phyloP scores from a whole-genome alignment of 2,113 vertebrate genomes.

The Rhodinocichla rosea region DNA sequence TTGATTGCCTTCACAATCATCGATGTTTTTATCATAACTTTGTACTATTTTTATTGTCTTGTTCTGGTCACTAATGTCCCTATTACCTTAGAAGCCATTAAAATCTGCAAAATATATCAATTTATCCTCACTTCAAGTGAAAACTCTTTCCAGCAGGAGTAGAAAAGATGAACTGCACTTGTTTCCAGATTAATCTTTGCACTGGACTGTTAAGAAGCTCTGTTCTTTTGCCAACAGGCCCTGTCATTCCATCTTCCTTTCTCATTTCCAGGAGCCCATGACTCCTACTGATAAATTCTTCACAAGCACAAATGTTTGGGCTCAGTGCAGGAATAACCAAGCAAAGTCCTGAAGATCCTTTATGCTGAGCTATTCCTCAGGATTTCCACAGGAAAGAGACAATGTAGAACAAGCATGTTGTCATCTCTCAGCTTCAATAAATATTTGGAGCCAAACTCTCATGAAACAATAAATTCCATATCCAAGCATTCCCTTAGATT shows the following conservation, averaged over 20 bases:
- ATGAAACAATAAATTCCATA: background rate
- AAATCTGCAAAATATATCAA: background rate
- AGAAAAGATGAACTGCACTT: background rate
- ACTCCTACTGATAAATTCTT: background rate
- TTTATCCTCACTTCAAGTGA: background rate
- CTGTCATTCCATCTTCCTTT: background rate
- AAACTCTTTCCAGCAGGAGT: background rate
- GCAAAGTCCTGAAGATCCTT: background rate
- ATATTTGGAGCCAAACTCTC: background rate
- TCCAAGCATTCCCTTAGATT: background rate
- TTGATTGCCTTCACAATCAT: background rate
- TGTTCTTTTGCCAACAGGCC: background rate
- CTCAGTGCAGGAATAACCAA: background rate
- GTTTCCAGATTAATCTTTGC: background rate
- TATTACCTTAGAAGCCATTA: background rate
- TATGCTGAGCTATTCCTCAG: background rate
- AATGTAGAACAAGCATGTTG: background rate
- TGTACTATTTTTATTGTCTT: background rate
- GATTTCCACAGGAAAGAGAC: background rate
- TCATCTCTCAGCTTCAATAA: background rate
- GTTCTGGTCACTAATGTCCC: background rate
- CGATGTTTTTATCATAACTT: background rate
- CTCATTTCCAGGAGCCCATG: background rate
- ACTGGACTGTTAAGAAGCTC: background rate
- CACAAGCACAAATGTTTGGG: background rate